phyloP scores from a whole-genome alignment of 2,113 vertebrate species.

The Geococcyx californianus region DNA sequence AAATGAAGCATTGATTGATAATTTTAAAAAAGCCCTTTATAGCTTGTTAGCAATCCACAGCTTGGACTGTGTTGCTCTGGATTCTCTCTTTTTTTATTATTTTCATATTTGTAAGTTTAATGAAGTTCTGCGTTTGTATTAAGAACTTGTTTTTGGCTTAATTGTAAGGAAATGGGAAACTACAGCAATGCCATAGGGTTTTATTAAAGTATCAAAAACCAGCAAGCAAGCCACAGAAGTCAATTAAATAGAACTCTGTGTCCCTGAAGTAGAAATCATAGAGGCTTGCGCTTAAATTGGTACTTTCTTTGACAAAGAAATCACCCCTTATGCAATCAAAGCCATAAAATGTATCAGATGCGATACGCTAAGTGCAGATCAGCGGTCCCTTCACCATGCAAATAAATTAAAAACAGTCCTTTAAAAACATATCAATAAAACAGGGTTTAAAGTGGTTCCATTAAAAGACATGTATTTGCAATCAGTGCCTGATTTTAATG shows the following conservation, averaged over 20 bases:
- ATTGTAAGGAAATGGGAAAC: constrained; percentile 29
- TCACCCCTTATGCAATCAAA: neutral
- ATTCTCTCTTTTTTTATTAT: neutral
- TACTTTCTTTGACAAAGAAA: neutral
- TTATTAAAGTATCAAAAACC: constrained; percentile 50
- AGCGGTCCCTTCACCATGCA: neutral
- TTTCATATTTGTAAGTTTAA: constrained; percentile 1
- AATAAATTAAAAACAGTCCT: neutral
- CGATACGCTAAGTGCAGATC: neutral
- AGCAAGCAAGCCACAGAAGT: neutral
- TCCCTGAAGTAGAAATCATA: neutral
- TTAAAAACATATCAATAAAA: neutral
- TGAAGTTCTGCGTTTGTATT: constrained; percentile 26
- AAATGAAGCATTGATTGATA: neutral
- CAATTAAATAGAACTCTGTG: neutral
- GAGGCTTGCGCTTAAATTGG: neutral
- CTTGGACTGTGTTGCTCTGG: neutral
- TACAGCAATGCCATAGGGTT: neutral
- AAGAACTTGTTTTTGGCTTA: constrained; percentile 19
- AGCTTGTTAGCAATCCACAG: neutral
- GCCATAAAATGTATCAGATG: neutral
- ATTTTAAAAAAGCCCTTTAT: neutral
- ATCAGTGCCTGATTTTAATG: neutral
- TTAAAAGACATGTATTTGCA: neutral
- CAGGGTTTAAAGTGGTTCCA: neutral